Conservation (phyloP, 1,140 invertebrate species). For the Euura lappo region DNA sequence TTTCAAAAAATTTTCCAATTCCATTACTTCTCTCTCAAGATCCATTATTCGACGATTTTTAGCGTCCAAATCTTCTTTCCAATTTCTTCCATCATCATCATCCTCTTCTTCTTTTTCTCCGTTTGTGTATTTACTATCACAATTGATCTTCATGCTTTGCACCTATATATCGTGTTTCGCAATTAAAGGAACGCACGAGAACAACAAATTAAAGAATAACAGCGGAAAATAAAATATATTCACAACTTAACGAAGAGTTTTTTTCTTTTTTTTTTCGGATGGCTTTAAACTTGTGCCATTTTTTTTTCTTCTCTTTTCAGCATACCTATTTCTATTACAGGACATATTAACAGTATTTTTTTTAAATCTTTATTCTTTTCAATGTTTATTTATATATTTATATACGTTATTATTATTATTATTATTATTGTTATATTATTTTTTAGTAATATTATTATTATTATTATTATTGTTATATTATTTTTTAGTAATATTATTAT, state of each 20-base stretch:
- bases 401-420: slow-evolving; percentile 31
- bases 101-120: not conserved
- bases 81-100: slow-evolving; percentile 49
- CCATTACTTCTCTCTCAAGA: slow-evolving; percentile 62
- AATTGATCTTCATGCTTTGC: slow-evolving; percentile 1
- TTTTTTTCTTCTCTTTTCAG: not conserved
- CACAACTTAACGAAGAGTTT: slow-evolving; percentile 26
- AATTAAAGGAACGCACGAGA: slow-evolving; percentile 23
- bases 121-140: not conserved
- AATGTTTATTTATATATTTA: slow-evolving; percentile 13
- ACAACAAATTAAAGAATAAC: slow-evolving; percentile 20
- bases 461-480: slow-evolving; percentile 28
- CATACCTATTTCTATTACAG: not conserved
- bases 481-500: slow-evolving; percentile 38
- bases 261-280: slow-evolving; percentile 17
- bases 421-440: slow-evolving; percentile 43
- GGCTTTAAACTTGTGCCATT: slow-evolving; percentile 15
- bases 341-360: slow-evolving; percentile 22
- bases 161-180: slow-evolving; percentile 4
- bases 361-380: not conserved
- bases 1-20: slow-evolving; percentile 62
- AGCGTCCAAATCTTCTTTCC: slow-evolving; percentile 58
- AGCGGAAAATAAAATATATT: slow-evolving; percentile 26
- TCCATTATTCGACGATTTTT: slow-evolving; percentile 64
- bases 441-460: slow-evolving; percentile 33